Conservation (phyloP, 2,113 vertebrate species). For the Neomonachus schauinslandi region DNA sequence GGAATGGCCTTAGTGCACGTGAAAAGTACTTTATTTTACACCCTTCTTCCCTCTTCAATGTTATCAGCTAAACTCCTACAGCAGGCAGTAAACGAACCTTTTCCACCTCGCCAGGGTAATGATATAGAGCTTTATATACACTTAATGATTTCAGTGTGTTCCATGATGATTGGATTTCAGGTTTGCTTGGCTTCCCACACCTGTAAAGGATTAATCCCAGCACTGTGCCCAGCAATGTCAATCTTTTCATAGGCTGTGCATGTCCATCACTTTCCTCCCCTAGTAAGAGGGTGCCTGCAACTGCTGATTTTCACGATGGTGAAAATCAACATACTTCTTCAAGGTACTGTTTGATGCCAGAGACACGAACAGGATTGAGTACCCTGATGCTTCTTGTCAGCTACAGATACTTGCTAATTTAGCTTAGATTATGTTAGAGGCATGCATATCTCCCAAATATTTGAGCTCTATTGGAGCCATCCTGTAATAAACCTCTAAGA, state of each 20-base stretch:
- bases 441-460: not conserved
- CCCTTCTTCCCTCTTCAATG: constrained; percentile 1
- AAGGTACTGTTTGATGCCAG: not conserved
- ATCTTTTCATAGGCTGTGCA: not conserved
- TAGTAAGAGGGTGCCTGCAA: not conserved
- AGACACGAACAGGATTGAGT: not conserved
- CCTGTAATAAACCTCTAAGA: accelerated
- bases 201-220: constrained; percentile 41
- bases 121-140: constrained; percentile 40
- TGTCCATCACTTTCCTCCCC: constrained; percentile 47
- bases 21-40: constrained; percentile 43
- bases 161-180: constrained; percentile 47
- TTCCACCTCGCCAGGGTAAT: constrained; percentile 43
- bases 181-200: constrained; percentile 40
- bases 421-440: not conserved
- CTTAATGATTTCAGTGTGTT: not conserved
- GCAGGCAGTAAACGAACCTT: constrained; percentile 42
- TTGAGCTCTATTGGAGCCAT: not conserved
- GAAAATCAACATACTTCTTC: not conserved
- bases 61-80: constrained; percentile 11
- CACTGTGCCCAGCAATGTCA: not conserved
- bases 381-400: not conserved
- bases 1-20: not conserved
- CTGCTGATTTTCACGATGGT: not conserved
- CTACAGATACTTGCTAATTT: not conserved